These are phyloP conservation scores for Portunus trituberculatus DNA, from an alignment of 1,140 invertebrate species.

Conservation along the genomic window DNA sequence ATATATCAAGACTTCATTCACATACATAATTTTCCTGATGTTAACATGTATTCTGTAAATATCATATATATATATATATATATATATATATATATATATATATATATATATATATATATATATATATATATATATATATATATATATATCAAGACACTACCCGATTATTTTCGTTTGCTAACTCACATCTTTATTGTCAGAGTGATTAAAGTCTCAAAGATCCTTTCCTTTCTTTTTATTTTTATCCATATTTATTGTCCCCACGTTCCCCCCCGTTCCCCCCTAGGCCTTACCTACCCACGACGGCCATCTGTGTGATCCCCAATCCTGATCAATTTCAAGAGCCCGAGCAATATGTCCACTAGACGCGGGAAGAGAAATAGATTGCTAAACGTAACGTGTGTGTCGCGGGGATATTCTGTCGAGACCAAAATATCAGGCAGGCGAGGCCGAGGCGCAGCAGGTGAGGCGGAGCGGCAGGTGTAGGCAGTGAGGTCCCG, in stretches of 20 bases:
- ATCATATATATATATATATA: conserved; percentile 21
- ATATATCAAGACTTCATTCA: too few relatives aligned
- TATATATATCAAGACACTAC: too few relatives aligned
- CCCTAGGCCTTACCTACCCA: not conserved
- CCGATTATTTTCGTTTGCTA: too few relatives aligned
- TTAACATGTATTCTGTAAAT: not conserved
- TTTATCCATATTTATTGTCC: not conserved
- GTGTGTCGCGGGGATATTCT: not conserved
- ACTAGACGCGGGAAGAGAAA: not conserved
- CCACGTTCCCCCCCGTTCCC: not conserved
- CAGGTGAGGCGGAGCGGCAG: not conserved
- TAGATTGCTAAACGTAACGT: not conserved
- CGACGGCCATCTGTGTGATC: not conserved
- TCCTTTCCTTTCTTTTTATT: not conserved
- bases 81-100: conserved; percentile 38
- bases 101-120: not conserved
- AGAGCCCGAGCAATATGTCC: too few relatives aligned
- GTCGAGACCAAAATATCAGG: not conserved
- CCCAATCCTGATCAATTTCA: too few relatives aligned
- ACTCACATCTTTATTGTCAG: too few relatives aligned
- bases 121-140: too few relatives aligned
- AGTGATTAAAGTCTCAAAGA: too few relatives aligned
- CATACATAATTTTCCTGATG: too few relatives aligned
- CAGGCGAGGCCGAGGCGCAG: not conserved
- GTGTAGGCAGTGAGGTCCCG: not conserved